Evolutionary conservation across 2,888 invertebrate genomes (phyloP), one percentile per base, ranked within the genome.

Genomic region (Habrosyne pyritoides): DNA sequence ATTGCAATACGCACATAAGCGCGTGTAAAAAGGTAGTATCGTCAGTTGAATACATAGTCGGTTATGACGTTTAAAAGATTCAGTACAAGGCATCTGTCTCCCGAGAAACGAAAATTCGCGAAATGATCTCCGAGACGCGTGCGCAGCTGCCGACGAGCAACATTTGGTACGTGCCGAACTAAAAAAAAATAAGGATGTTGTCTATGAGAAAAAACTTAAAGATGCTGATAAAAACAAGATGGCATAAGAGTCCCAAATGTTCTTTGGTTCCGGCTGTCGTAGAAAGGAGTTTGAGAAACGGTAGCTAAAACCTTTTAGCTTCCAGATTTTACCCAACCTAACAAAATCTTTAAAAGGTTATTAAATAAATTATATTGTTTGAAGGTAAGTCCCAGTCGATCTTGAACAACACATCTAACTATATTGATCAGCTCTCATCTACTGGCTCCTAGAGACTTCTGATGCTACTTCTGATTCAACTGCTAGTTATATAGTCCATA

Each of bases 91-190:
- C 83, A 83, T 82, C 81, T 84, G 84, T 81, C 75, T 76, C 71
- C 61, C 64, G 68, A 82, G 84, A 77, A 74, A 71, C 77, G 74
- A 81, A 83, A 83, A 87, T 90, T 90, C 84, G 91, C 91, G 80
- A 88, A 84, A 77, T 73, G 75, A 81, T 83, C 84, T 80, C 64
- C 60, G 59, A 64, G 67, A 66, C 80, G 73, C 77, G 73, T 66
- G 77, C 78, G 77, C 90, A 89, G 87, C 89, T 89, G 91, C 83
- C 71, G 57, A 52, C 56, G 55, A 54, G 71, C 66, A 86, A 80
- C 91, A 90, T 89, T 91, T 91, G 91, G 91, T 88, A 84, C 91
- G 90, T 89, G 89, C 86, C 80, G 66, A 53, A 62, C 51, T 61
- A 58, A 66, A 77, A 77, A 81, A 86, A 85, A 14, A 79, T 73